Base-by-base conservation (phyloP, 2,888 invertebrate genomes). In the Tetramorium bicarinatum region DNA sequence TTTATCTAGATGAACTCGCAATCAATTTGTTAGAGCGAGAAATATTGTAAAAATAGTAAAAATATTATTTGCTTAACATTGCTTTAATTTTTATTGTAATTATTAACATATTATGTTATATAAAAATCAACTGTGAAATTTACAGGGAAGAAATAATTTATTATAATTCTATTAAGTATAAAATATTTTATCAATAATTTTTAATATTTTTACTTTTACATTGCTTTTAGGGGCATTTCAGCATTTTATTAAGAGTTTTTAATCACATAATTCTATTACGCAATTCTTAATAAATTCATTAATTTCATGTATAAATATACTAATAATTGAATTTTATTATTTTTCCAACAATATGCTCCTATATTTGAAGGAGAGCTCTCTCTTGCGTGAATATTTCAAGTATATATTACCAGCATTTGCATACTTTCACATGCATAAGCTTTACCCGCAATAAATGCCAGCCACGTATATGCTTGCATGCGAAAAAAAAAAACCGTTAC, bases 381-480 rank as follows among this genome's bases (percentile, higher is more conserved):
- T 25, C 15, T 64, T 38, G 44, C n/a, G 8, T 47, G 15, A 64
- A 64, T 64, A 21, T 7, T 62, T 75, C 6, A 47, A 34, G 6
- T 61, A 29, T 74, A 9, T 47, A 47, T 62, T 29, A 64, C 18
- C n/a, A 15, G 1, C 3, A 49, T 64, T 75, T 61, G 13, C 29
- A 56, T 47, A 74, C 21, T 34, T 21, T 25, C 9, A 38, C 54
- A 41, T 41, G 38, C 34, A 71, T 64, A 49, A 34, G 34, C 47
- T 67, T 76, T 64, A 64, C 0, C n/a, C 18, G 15, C n/a, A 41
- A 54, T 77, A 29, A 77, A 77, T 69, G 54, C 41, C 25, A 80
- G 41, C 44, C 59, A 13, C 18, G n/a, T 72, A 29, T 71, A 21
- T 59, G n/a, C 18, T 49, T n/a, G 72, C 59, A 25, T 34, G 47